Base-by-base conservation (phyloP, 2,797 vertebrate species). In the Cheirogaleus major region DNA sequence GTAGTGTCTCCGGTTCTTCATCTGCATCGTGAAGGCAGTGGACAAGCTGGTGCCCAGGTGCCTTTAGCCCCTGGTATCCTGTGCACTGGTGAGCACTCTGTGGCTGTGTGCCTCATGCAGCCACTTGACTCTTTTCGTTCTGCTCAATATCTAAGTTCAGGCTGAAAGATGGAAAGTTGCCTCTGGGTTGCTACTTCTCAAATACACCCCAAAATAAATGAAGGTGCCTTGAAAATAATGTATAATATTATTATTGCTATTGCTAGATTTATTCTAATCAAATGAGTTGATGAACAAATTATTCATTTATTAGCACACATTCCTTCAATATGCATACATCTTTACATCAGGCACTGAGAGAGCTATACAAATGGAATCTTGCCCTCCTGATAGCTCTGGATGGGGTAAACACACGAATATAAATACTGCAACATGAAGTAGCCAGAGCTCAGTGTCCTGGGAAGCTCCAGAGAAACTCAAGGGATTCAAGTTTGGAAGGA, bases 181-280 rank as follows among this genome's bases (percentile, higher is more conserved):
- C 79, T 84, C 57, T 67, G 20, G 45, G 38, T 61, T 73, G 57
- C 20, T 55, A 30, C 55, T 79, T 92, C 41, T 52, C 89, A 69
- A 57, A 48, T 57, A 75, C 4, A 15, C 27, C 18, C 76, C 89
- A 52, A 89, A 93, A 92, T 38, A 79, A 83, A 93, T 17, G 9
- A 91, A 84, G 72, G 27, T n/a, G 45, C 41, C 93, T 91, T 95
- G 73, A 86, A 94, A 87, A 83, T 75, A 69, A 50, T 52, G 8
- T 70, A 32, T 14, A 7, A 30, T 22, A 32, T 45, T 73, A 35
- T 79, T 41, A 52, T 13, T 55, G 15, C n/a, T 43, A 50, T 92
- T 89, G 50, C 43, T 59, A 41, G n/a, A 76, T 38, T 85, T 75
- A 38, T 82, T 80, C 82, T 65, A 43, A 73, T 80, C 52, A 75